Evolutionary conservation across 2,888 invertebrate species (phyloP).

Genomic region (Pammene fasciana): DNA sequence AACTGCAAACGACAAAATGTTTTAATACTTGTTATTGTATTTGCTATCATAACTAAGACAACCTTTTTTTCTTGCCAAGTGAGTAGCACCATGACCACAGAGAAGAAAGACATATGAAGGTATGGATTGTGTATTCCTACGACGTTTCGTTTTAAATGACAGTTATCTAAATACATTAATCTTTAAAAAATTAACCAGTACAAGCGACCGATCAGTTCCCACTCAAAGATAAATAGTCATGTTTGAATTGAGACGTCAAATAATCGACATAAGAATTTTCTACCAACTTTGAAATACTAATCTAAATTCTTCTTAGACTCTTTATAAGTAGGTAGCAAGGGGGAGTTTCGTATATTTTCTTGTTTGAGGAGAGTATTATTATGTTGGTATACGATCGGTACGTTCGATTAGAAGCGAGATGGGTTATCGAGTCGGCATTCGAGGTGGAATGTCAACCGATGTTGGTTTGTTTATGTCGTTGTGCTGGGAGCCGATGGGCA

Average conservation of each 20-base stretch:
- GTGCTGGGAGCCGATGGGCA: conserved; percentile 7
- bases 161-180: conserved; percentile 41
- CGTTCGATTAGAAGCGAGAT: conserved; percentile 70
- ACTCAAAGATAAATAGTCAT: conserved; percentile 64
- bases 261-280: conserved; percentile 45
- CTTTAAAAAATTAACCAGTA: conserved; percentile 49
- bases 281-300: conserved; percentile 11
- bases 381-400: conserved; percentile 59
- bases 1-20: conserved; percentile 13
- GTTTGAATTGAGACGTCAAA: conserved; percentile 73
- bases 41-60: conserved; percentile 21
- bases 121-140: background rate
- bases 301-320: background rate
- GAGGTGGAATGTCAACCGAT: conserved; percentile 63
- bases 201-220: conserved; percentile 48
- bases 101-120: background rate
- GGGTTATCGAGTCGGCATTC: conserved; percentile 71
- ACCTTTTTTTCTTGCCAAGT: conserved; percentile 14
- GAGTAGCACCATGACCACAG: background rate
- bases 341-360: conserved; percentile 3
- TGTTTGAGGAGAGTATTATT: background rate
- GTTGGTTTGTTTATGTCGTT: conserved; percentile 51
- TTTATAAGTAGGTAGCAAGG: background rate
- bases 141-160: conserved; percentile 13
- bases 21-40: conserved; percentile 20